These are phyloP conservation scores for Apostichopus leukothele DNA, from an alignment of 53 echinoderm and acorn worm genomes.

Conservation along the genomic window DNA sequence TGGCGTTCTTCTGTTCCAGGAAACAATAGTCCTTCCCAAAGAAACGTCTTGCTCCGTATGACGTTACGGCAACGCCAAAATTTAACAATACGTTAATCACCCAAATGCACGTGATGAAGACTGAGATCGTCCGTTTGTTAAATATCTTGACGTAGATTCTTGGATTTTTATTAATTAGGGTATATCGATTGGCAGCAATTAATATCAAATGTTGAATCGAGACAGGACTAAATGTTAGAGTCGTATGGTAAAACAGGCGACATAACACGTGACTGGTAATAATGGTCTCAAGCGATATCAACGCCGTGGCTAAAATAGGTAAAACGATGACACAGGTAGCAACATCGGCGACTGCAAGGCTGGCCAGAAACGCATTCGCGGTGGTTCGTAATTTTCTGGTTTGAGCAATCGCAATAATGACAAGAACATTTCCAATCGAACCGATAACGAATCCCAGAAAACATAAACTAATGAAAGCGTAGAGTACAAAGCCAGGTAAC, in stretches of 20 bases:
- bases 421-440: conserved; percentile 24
- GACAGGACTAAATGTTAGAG: conserved; percentile 36
- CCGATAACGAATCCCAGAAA: conserved; percentile 7
- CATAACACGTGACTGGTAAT: conserved; percentile 8
- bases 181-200: conserved; percentile 37
- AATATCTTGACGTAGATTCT: conserved; percentile 6
- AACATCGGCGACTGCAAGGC: conserved; percentile 39
- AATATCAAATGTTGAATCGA: conserved; percentile 41
- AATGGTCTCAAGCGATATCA: conserved; percentile 15
- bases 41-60: conserved; percentile 16
- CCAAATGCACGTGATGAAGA: conserved; percentile 1
- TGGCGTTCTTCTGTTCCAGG: neutral
- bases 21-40: conserved; percentile 30
- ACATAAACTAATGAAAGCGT: neutral
- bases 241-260: conserved; percentile 30
- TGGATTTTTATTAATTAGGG: conserved; percentile 13
- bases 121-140: conserved; percentile 12
- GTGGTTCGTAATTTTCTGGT: conserved; percentile 21
- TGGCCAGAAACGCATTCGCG: conserved; percentile 40
- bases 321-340: conserved; percentile 25
- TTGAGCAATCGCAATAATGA: conserved; percentile 21
- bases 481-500: neutral
- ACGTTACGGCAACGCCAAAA: conserved; percentile 1
- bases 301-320: conserved; percentile 18
- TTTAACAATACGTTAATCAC: neutral